These are phyloP conservation scores for Aphaenogaster rudis DNA, from an alignment of 1,140 invertebrate genomes.

Conservation along the genomic window DNA sequence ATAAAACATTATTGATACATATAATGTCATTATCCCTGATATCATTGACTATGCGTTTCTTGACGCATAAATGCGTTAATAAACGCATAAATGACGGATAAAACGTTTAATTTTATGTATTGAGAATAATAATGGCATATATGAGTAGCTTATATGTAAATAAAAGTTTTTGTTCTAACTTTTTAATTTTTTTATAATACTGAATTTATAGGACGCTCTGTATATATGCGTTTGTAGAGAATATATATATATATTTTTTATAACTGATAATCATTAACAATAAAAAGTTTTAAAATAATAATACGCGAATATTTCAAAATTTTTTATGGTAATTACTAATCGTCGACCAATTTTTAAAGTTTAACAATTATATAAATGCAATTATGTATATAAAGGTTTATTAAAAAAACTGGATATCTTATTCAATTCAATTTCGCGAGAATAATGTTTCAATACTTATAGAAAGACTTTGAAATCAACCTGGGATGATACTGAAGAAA, in stretches of 20 bases:
- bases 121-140: background rate
- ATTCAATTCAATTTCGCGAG: background rate
- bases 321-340: background rate
- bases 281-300: background rate
- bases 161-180: background rate
- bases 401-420: background rate
- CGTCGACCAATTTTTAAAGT: background rate
- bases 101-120: background rate
- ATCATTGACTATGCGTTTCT: background rate
- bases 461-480: background rate
- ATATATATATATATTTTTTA: background rate
- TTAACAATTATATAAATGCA: background rate
- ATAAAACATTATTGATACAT: background rate
- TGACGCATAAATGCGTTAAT: background rate
- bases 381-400: background rate
- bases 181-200: background rate
- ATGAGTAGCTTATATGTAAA: background rate
- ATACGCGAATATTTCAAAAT: background rate
- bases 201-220: background rate
- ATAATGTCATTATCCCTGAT: no score
- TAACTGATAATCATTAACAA: background rate
- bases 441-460: background rate
- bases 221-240: background rate
- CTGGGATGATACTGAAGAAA: conserved; percentile 6
- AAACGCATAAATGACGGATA: background rate